Conservation (phyloP, 2,797 vertebrate genomes). For the Myioborus miniatus region DNA sequence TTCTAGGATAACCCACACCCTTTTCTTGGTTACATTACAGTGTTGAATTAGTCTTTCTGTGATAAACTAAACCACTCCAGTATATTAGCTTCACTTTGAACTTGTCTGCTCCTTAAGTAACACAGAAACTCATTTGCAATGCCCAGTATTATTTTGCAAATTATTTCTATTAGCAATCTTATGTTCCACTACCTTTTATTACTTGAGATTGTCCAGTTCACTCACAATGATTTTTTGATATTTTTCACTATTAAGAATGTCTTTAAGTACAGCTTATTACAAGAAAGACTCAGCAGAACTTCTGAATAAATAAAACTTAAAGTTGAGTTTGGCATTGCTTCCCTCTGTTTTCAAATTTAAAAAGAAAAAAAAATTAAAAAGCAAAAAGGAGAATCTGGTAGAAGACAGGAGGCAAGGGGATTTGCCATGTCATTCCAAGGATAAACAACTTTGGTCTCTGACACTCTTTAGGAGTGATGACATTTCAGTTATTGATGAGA, state of each 20-base stretch:
- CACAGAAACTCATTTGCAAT: neutral
- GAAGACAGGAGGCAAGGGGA: neutral
- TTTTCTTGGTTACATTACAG: neutral
- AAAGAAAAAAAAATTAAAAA: neutral
- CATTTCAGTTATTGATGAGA: constrained; percentile 2
- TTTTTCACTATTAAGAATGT: neutral
- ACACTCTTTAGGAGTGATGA: neutral
- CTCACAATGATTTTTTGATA: neutral
- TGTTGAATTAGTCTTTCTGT: neutral
- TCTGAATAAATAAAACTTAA: neutral
- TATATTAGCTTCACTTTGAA: neutral
- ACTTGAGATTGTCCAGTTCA: neutral
- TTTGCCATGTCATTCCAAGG: neutral
- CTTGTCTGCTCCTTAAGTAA: neutral
- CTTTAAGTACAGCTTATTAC: neutral
- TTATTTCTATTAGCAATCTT: neutral
- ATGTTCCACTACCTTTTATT: neutral
- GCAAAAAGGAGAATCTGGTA: neutral
- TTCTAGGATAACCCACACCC: neutral
- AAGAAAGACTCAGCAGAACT: neutral
- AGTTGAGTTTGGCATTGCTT: neutral
- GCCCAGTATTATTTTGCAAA: neutral
- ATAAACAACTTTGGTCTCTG: neutral
- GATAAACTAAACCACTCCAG: neutral
- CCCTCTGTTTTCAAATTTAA: neutral